Evolutionary conservation across 1,140 invertebrate genomes (phyloP).

Genomic region (Physella acuta): DNA sequence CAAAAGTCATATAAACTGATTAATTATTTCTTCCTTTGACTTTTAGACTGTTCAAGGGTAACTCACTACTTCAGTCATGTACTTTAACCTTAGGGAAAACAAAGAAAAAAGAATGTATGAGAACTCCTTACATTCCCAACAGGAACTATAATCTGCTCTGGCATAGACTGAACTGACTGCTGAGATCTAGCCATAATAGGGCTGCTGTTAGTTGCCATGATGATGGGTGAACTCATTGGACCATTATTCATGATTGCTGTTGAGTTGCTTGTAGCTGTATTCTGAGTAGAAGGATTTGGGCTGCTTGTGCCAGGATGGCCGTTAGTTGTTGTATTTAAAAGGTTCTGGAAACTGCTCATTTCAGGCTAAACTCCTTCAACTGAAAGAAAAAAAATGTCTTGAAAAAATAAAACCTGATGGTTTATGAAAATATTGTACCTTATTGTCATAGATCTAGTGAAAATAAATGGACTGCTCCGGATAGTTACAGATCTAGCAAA

Average conservation of each 20-base stretch:
- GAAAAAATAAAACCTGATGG: too few relatives aligned
- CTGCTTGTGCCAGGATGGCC: constrained; percentile 10
- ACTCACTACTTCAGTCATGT: neutral
- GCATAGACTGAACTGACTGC: constrained; percentile 12
- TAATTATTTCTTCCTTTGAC: neutral
- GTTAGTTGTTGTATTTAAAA: neutral
- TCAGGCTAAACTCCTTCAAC: too few relatives aligned
- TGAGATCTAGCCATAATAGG: neutral
- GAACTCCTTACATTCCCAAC: constrained; percentile 22
- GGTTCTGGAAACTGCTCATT: constrained; percentile 17
- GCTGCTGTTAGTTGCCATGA: constrained; percentile 9
- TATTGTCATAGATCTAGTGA: too few relatives aligned
- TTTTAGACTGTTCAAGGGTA: neutral
- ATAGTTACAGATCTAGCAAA: too few relatives aligned
- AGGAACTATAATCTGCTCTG: constrained; percentile 23
- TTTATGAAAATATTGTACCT: too few relatives aligned
- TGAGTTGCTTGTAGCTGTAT: neutral
- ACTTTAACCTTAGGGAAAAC: neutral
- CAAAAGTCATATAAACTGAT: neutral
- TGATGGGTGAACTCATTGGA: constrained; percentile 12
- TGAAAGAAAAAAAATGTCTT: too few relatives aligned
- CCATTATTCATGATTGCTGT: constrained; percentile 14
- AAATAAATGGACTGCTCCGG: too few relatives aligned
- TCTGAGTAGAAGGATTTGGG: neutral
- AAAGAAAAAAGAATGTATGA: neutral